These are phyloP conservation scores for Manacus vitellinus DNA, from an alignment of 2,113 vertebrate genomes.

Conservation along the genomic window DNA sequence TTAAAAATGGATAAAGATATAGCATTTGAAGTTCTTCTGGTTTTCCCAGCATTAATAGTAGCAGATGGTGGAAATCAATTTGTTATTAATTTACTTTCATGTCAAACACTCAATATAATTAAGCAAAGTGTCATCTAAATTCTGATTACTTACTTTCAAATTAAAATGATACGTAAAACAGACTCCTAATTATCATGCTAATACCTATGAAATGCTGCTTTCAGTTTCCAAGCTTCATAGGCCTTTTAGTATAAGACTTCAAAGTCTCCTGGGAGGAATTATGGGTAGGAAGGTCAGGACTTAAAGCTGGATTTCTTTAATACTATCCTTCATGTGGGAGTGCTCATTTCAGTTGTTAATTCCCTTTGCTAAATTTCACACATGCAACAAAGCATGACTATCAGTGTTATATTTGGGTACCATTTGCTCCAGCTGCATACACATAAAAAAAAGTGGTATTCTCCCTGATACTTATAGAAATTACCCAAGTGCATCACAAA, in stretches of 20 bases:
- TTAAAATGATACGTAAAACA: slow-evolving; percentile 43
- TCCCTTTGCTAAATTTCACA: slow-evolving; percentile 27
- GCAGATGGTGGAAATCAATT: slow-evolving; percentile 57
- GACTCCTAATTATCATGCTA: slow-evolving; percentile 49
- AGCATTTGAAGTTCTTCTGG: not conserved
- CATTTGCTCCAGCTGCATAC: not conserved
- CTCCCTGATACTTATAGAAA: not conserved
- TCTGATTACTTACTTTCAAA: slow-evolving; percentile 59
- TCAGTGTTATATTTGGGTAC: not conserved
- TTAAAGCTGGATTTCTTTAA: slow-evolving; percentile 47
- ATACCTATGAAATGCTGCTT: slow-evolving; percentile 49
- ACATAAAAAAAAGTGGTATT: not conserved
- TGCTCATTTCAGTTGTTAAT: not conserved
- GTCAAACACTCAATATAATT: slow-evolving; percentile 65
- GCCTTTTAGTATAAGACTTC: slow-evolving; percentile 26
- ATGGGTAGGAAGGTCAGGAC: slow-evolving; percentile 46
- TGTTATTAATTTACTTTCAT: slow-evolving; percentile 58
- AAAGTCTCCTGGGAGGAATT: slow-evolving; percentile 46
- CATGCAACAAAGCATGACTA: not conserved
- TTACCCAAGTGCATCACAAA: not conserved
- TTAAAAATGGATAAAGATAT: not conserved
- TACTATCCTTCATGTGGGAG: slow-evolving; percentile 6
- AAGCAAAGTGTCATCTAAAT: slow-evolving; percentile 61
- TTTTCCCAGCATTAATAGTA: not conserved
- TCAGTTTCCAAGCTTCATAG: not conserved